These are phyloP conservation scores for Apamea crenata DNA, from an alignment of 2,888 invertebrate genomes.

Conservation along the genomic window DNA sequence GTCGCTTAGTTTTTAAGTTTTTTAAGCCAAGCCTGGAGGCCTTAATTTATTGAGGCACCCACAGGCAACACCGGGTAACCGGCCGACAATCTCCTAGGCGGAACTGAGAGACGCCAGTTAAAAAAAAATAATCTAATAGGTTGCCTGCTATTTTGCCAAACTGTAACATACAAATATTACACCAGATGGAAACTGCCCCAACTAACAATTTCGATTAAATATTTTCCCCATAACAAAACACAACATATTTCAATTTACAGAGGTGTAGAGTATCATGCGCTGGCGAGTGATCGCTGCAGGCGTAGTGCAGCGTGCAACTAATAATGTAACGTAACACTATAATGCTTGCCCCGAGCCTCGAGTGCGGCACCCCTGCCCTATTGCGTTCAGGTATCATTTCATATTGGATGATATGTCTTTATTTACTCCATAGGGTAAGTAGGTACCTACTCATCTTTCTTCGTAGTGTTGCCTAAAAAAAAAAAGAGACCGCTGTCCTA, in stretches of 20 bases:
- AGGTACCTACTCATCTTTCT: slow-evolving; percentile 14
- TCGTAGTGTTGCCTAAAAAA: not conserved
- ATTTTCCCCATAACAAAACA: slow-evolving; percentile 26
- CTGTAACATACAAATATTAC: too few species aligned
- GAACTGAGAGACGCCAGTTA: not conserved
- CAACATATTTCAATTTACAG: slow-evolving; percentile 29
- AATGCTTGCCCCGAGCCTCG: slow-evolving; percentile 80
- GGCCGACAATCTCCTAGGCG: not conserved
- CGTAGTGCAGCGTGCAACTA: slow-evolving; percentile 52
- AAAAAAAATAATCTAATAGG: not conserved
- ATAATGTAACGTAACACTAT: slow-evolving; percentile 82
- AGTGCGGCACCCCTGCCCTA: slow-evolving; percentile 30
- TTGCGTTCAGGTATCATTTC: slow-evolving; percentile 24
- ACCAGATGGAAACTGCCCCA: not conserved
- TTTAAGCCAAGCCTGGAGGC: not conserved
- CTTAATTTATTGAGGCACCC: not conserved
- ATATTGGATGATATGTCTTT: slow-evolving; percentile 38
- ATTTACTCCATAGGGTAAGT: slow-evolving; percentile 14
- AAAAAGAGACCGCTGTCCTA: not conserved
- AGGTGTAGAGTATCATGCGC: slow-evolving; percentile 46
- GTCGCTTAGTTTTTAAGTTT: not conserved
- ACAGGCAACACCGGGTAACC: not conserved
- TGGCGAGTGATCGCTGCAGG: slow-evolving; percentile 49
- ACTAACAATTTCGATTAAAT: slow-evolving; percentile 12
- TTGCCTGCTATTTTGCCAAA: not conserved